phyloP scores from a whole-genome alignment of 2,113 vertebrate genomes.

The Capreolus pygargus region DNA sequence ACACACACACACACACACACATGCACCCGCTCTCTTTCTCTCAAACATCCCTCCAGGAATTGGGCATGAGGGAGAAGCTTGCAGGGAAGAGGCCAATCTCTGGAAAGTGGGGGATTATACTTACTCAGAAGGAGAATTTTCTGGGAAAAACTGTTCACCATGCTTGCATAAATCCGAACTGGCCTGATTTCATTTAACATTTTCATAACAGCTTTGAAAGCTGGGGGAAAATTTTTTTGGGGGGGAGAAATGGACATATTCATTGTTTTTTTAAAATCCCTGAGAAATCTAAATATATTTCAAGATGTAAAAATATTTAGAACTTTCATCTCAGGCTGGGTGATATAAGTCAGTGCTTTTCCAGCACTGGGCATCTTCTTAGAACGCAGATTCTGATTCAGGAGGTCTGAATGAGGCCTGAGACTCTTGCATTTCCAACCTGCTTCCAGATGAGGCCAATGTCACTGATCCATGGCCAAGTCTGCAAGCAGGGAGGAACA shows the following conservation, averaged over 20 bases:
- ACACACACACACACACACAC: rapidly evolving
- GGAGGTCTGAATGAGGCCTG: not conserved
- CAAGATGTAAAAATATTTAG: not conserved
- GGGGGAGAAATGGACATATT: not conserved
- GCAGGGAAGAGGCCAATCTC: not conserved
- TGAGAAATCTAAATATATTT: not conserved
- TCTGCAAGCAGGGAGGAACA: no score
- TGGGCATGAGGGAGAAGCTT: not conserved
- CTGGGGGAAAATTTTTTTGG: not conserved
- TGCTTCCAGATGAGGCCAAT: not conserved
- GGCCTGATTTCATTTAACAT: not conserved
- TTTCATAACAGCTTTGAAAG: not conserved
- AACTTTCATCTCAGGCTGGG: not conserved
- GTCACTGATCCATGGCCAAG: not conserved
- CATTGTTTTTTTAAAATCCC: not conserved
- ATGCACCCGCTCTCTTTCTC: no score
- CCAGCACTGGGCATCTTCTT: not conserved
- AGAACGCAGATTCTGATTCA: not conserved
- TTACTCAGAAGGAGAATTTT: not conserved
- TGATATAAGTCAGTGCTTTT: not conserved
- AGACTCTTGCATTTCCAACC: not conserved
- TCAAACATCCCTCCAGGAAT: not conserved
- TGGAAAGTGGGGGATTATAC: not conserved
- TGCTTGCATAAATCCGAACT: not conserved
- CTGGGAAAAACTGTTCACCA: not conserved